Conservation (phyloP, 92 coral and sea anemone genomes). For the Epizoanthus scotinus region DNA sequence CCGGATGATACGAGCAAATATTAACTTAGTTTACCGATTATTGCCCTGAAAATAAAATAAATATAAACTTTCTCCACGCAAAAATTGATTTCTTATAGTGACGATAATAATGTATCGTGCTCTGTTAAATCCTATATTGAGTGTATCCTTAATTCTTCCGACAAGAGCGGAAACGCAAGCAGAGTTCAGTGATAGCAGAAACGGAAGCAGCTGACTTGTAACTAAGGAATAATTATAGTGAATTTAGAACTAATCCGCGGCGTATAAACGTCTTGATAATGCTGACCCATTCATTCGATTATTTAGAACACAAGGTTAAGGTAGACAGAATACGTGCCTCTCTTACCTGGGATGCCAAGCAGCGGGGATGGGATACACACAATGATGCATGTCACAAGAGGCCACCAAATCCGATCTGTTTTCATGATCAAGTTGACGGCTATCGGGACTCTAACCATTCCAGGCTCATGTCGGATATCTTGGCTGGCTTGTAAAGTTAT, state of each 20-base stretch:
- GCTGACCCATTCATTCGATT: background rate
- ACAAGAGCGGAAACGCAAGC: too few relatives aligned
- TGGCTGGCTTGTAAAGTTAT: background rate
- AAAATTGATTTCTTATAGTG: background rate
- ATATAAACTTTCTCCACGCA: background rate
- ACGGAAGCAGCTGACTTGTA: constrained; percentile 3
- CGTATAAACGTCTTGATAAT: background rate
- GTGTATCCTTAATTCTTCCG: too few relatives aligned
- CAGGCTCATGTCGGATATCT: constrained; percentile 7
- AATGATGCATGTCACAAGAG: constrained; percentile 34
- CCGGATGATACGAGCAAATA: constrained; percentile 22
- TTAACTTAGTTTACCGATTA: background rate
- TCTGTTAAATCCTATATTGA: too few relatives aligned
- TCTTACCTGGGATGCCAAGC: constrained; percentile 28
- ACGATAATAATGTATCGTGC: too few relatives aligned
- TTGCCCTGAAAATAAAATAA: background rate
- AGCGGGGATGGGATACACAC: constrained; percentile 27
- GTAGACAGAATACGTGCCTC: constrained; percentile 8
- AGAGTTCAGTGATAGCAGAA: background rate
- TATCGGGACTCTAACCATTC: background rate
- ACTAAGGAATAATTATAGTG: background rate
- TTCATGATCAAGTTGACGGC: constrained; percentile 24
- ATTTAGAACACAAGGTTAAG: background rate
- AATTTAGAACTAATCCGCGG: background rate
- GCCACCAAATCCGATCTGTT: constrained; percentile 35